Evolutionary conservation across 2,113 vertebrate genomes (phyloP).

Genomic region (Euleptes europaea): DNA sequence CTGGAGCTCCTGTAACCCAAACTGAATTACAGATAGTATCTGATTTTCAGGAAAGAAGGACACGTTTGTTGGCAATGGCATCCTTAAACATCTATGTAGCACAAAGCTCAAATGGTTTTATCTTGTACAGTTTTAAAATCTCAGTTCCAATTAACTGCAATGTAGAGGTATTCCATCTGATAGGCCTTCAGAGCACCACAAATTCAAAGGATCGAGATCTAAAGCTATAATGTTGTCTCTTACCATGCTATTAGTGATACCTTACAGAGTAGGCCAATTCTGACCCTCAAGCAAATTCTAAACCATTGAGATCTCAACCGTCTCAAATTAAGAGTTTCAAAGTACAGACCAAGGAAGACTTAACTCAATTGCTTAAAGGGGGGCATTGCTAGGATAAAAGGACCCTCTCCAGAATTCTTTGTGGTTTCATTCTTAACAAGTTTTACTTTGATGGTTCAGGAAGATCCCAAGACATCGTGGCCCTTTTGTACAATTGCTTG

Average conservation of each 20-base stretch:
- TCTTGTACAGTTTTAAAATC: background rate
- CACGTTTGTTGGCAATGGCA: background rate
- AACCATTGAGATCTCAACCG: background rate
- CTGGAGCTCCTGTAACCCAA: too few species aligned
- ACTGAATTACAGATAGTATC: background rate
- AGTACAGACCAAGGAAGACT: background rate
- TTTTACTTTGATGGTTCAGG: slow-evolving; percentile 26
- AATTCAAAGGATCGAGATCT: background rate
- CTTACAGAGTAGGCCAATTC: background rate
- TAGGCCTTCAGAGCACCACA: background rate
- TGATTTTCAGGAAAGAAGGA: background rate
- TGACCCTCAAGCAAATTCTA: background rate
- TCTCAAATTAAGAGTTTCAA: slow-evolving; percentile 18
- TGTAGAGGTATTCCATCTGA: background rate
- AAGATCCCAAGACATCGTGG: slow-evolving; percentile 22
- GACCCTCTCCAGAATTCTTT: slow-evolving; percentile 9
- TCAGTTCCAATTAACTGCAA: background rate
- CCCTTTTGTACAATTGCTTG: slow-evolving; percentile 39
- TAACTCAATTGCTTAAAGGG: slow-evolving; percentile 21
- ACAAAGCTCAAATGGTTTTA: background rate
- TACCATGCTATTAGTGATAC: background rate
- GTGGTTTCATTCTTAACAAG: background rate
- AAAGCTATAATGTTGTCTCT: background rate
- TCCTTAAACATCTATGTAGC: background rate
- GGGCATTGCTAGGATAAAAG: background rate